Conservation (phyloP, 1,140 invertebrate genomes). For the Pogonus chalceus region DNA sequence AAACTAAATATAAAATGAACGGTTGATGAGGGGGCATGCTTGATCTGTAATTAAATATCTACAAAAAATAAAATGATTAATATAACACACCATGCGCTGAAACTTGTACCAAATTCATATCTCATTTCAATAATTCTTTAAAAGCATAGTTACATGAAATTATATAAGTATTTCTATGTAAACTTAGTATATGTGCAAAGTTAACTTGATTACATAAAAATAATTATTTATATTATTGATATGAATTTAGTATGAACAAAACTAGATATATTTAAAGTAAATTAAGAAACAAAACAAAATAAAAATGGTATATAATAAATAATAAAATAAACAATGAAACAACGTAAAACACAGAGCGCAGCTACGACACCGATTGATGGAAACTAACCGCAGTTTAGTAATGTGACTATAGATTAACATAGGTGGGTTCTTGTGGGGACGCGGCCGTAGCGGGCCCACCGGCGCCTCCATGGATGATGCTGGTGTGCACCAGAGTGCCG, state of each 20-base stretch:
- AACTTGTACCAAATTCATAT: not conserved
- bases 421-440: slow-evolving; percentile 81
- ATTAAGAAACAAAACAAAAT: slow-evolving; percentile 18
- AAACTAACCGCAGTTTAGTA: slow-evolving; percentile 45
- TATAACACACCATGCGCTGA: not conserved
- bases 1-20: not conserved
- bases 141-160: too few relatives aligned
- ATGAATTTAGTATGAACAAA: too few relatives aligned
- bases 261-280: not conserved
- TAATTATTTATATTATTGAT: too few relatives aligned
- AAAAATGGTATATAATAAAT: slow-evolving; percentile 17
- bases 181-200: not conserved
- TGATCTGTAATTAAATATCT: not conserved
- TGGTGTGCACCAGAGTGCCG: slow-evolving; percentile 43
- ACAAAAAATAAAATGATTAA: not conserved
- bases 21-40: not conserved
- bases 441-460: slow-evolving; percentile 48
- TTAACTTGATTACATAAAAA: too few relatives aligned
- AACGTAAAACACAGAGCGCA: slow-evolving; percentile 32
- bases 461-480: slow-evolving; percentile 32
- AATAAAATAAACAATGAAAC: slow-evolving; percentile 18
- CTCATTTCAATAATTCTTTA: too few relatives aligned
- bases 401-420: slow-evolving; percentile 82
- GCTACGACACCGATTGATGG: slow-evolving; percentile 35
- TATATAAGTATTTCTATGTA: not conserved